Evolutionary conservation across 92 coral and sea anemone species (phyloP), one percentile per base, ranked within the genome.

Genomic region (Zoanthus solanderi): DNA sequence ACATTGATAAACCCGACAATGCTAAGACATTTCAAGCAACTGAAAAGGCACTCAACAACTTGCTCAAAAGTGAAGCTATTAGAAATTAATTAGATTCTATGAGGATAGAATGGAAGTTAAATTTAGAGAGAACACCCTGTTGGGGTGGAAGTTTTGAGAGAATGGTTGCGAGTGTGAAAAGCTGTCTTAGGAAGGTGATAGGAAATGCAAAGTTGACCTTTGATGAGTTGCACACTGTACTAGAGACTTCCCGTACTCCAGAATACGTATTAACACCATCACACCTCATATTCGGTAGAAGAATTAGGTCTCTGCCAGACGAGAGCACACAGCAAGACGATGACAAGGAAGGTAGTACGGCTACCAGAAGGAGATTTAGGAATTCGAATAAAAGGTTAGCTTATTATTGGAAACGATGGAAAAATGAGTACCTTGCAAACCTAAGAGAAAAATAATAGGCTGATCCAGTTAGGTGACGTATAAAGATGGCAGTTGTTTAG

Each of bases 231-330:
- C 56, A 48, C 44, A 77, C 82, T 31, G 82, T 77, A 18, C 31
- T 77, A 77, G 82, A 46, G 34, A 32, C 3, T 31, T 77, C 47
- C 23, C 0, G 31, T 3, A n/a, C 28, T 12, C 23, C 23, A 31
- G 82, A 77, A 48, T 63, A 50, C 10, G 82, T 77, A 79, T 37
- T 92, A 16, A 88, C 90, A 30, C 94, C 94, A 9, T 69, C 90
- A 30, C 94, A 92, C 53, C 80, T 90, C 46, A 88, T 90, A 32
- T 92, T 89, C 75, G 93, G 93, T 48, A 58, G 92, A 61, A 48
- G 91, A 60, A 90, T 92, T n/a, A 67, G 89, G 3, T 45, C 89
- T n/a, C 88, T 92, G 74, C 93, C 91, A 44, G 83, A 78, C 18
- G 16, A 31, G 45, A n/a, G 34, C 45, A 16, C 45, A n/a, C 63